A percentile compares a stretch with the other conserved stretches of the same genome.
These are phyloP conservation scores for Drosophila watanabei DNA, from an alignment of 1,140 invertebrate species.

Conservation along the genomic window DNA sequence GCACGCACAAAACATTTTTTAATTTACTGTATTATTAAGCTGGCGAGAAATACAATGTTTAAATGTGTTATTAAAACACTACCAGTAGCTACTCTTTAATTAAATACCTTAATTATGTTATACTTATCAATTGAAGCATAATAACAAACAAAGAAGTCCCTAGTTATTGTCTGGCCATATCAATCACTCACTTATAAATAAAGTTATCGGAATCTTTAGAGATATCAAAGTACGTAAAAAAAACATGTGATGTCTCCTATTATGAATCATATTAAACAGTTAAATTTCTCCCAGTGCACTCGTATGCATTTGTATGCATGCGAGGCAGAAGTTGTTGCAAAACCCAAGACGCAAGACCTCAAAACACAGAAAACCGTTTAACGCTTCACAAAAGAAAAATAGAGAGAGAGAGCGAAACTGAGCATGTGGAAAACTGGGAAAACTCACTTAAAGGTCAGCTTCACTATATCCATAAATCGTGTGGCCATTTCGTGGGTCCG, in stretches of 20 bases:
- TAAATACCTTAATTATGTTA: not conserved
- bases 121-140: not conserved
- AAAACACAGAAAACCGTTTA: constrained; percentile 43
- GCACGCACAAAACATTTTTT: not conserved
- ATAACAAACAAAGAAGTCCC: not conserved
- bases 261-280: no score
- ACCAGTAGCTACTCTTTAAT: not conserved
- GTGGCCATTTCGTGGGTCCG: constrained; percentile 45
- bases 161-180: not conserved
- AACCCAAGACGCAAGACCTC: constrained; percentile 28
- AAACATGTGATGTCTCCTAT: not conserved
- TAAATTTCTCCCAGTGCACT: constrained; percentile 2
- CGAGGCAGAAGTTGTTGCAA: constrained; percentile 52
- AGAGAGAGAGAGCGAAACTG: not conserved
- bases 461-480: constrained; percentile 70
- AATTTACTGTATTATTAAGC: not conserved
- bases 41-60: not conserved
- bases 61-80: not conserved
- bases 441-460: constrained; percentile 79
- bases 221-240: no score
- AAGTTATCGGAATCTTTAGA: not conserved
- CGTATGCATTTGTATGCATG: constrained; percentile 31
- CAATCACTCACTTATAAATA: not conserved
- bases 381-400: constrained; percentile 2
- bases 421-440: constrained; percentile 21